phyloP scores from a whole-genome alignment of 1,140 invertebrate genomes.

The Polyergus mexicanus region DNA sequence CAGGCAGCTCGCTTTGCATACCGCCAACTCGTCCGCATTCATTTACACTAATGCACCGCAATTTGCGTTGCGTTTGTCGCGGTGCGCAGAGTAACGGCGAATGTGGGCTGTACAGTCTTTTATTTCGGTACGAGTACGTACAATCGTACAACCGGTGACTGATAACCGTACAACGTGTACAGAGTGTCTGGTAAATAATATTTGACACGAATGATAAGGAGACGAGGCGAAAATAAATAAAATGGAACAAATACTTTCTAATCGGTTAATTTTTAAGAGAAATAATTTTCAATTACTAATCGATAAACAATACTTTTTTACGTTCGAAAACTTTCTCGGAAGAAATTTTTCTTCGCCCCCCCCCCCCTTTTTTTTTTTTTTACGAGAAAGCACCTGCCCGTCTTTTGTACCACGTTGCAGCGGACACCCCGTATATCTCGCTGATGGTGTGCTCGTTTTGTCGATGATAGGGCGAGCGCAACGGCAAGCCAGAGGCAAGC shows the following conservation, averaged over 20 bases:
- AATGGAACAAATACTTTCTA: background rate
- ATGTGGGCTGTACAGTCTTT: conserved; percentile 69
- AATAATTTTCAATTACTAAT: background rate
- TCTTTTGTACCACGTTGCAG: background rate
- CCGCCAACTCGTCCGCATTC: conserved; percentile 76
- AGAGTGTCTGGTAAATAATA: conserved; percentile 9
- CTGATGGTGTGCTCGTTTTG: background rate
- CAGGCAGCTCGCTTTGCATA: conserved; percentile 70
- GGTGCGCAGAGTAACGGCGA: conserved; percentile 68
- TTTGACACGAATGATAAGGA: background rate
- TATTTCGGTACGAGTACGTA: conserved; percentile 51
- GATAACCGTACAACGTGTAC: background rate
- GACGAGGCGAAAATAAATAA: background rate
- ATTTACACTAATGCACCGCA: conserved; percentile 80
- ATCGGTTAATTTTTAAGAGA: conserved; percentile 15
- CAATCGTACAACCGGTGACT: background rate
- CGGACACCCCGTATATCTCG: background rate
- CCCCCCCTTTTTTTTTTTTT: background rate
- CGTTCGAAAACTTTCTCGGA: background rate
- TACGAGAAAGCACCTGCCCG: no score
- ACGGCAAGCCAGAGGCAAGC: conserved; percentile 55
- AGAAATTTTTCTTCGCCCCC: background rate
- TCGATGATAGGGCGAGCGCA: conserved; percentile 20
- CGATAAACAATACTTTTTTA: background rate
- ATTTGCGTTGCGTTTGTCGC: conserved; percentile 78